Evolutionary conservation across 2,797 vertebrate genomes (phyloP).

Genomic region (Adelosebastes latens): DNA sequence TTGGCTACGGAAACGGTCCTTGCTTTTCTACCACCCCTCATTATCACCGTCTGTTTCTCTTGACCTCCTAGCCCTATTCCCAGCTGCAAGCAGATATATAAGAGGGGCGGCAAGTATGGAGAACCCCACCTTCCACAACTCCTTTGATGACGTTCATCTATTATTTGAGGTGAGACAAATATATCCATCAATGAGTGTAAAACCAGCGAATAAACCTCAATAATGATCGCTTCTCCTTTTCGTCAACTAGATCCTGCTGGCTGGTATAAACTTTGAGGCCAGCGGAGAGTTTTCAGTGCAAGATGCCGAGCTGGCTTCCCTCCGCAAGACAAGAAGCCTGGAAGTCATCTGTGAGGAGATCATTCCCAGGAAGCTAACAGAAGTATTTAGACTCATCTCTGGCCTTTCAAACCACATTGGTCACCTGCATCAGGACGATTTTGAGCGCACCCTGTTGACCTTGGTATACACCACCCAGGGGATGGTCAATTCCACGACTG

Average conservation of each 20-base stretch:
- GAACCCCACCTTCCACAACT: slow-evolving; percentile 60
- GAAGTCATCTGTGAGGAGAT: slow-evolving; percentile 84
- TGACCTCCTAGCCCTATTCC: slow-evolving; percentile 58
- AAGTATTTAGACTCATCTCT: slow-evolving; percentile 83
- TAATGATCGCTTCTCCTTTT: neutral
- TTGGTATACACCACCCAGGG: slow-evolving; percentile 85
- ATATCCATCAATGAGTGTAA: neutral
- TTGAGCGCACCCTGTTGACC: slow-evolving; percentile 88
- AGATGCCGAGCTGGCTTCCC: slow-evolving; percentile 88
- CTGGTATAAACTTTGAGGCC: slow-evolving; percentile 82
- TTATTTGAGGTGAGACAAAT: slow-evolving; percentile 73
- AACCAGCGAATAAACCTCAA: neutral
- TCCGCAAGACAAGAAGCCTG: slow-evolving; percentile 84
- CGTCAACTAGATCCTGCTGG: slow-evolving; percentile 83
- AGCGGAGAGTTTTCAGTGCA: slow-evolving; percentile 79
- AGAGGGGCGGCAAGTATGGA: neutral
- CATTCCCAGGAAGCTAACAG: slow-evolving; percentile 85
- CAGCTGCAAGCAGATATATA: slow-evolving; percentile 42
- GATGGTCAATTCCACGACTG: slow-evolving; percentile 67
- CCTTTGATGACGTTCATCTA: slow-evolving; percentile 64
- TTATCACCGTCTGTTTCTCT: slow-evolving; percentile 5
- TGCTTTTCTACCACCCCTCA: neutral
- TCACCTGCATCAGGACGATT: slow-evolving; percentile 86
- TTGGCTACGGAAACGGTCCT: neutral
- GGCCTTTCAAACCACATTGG: slow-evolving; percentile 70